Conservation (phyloP, 2,888 invertebrate genomes). For the Cantharis lateralis region DNA sequence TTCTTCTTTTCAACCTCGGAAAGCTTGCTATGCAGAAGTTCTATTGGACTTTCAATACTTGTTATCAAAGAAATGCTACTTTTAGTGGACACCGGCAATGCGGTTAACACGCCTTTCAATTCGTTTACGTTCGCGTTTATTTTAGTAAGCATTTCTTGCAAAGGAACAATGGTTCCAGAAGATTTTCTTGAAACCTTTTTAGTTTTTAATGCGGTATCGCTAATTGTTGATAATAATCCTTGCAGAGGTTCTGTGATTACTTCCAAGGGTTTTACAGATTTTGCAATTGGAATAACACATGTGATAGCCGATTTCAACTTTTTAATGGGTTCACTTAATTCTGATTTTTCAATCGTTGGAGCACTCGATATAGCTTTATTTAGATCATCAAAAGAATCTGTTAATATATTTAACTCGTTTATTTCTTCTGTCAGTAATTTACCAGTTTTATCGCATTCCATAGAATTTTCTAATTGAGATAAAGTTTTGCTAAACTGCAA, state of each 20-base stretch:
- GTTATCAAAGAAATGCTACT: background rate
- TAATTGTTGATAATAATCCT: slow-evolving; percentile 2
- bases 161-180: background rate
- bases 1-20: background rate
- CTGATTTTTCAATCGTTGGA: background rate
- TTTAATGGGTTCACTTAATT: background rate
- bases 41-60: background rate
- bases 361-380: background rate
- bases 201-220: background rate
- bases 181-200: background rate
- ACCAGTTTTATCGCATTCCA: background rate
- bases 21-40: background rate
- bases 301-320: background rate
- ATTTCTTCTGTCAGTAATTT: background rate
- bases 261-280: slow-evolving; percentile 1
- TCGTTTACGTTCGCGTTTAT: background rate
- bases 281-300: background rate
- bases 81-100: background rate
- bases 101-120: background rate
- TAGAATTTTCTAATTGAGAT: background rate
- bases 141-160: background rate
- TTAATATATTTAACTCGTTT: background rate
- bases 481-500: background rate
- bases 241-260: background rate
- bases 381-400: background rate